Evolutionary conservation across 2,113 vertebrate species (phyloP).

Genomic region (Pipra filicauda): DNA sequence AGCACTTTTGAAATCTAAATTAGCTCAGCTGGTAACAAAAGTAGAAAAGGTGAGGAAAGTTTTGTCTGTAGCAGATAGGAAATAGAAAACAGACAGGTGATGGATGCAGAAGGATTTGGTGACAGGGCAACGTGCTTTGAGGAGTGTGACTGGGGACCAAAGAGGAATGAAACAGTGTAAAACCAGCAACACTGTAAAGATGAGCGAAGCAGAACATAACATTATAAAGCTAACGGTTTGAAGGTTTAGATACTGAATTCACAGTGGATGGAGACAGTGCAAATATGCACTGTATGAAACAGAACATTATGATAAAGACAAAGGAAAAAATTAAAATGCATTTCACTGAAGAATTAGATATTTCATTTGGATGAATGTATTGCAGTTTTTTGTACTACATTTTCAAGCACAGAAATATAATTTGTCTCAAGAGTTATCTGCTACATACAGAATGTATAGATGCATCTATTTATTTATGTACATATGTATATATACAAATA

Average conservation of each 20-base stretch:
- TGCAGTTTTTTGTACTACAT: neutral
- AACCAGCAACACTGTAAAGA: neutral
- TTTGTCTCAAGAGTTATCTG: neutral
- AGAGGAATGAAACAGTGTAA: constrained; percentile 15
- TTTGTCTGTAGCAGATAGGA: neutral
- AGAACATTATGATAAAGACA: neutral
- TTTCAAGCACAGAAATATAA: neutral
- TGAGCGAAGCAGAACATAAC: constrained; percentile 20
- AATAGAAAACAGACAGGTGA: neutral
- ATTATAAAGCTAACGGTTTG: constrained; percentile 45
- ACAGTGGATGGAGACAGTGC: constrained; percentile 37
- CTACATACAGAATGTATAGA: neutral
- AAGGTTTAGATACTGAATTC: constrained; percentile 10
- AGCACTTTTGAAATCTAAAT: neutral
- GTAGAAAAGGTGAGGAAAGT: neutral
- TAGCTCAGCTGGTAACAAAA: neutral
- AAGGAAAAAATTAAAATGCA: neutral
- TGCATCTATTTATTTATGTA: neutral
- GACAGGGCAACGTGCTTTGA: neutral
- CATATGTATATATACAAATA: neutral
- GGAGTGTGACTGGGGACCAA: neutral
- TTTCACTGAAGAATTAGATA: neutral
- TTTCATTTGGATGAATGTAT: neutral
- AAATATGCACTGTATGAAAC: neutral
- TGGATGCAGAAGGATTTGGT: neutral